Evolutionary conservation across 2,113 vertebrate genomes (phyloP).

Genomic region (Protomyctophum bolini): DNA sequence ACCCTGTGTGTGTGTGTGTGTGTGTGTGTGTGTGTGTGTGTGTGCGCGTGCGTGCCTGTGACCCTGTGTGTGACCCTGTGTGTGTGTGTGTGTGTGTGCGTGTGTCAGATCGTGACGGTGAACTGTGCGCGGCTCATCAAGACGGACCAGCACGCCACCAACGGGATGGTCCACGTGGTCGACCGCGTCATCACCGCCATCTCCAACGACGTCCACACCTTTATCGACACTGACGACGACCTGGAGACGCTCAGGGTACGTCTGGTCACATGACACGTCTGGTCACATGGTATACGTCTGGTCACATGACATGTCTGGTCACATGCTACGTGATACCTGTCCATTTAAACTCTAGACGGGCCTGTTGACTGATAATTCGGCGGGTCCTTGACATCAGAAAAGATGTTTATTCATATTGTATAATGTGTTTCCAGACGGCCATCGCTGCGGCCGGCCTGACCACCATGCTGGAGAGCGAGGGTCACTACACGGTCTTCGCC

Average conservation of each 20-base stretch:
- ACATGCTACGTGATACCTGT: too few species aligned
- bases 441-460: slow-evolving; percentile 90
- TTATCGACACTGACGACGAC: slow-evolving; percentile 89
- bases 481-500: slow-evolving; percentile 92
- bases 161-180: slow-evolving; percentile 95
- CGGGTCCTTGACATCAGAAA: too few species aligned
- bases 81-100: too few species aligned
- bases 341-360: too few species aligned
- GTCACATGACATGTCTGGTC: too few species aligned
- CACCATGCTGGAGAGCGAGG: slow-evolving; percentile 82
- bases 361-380: too few species aligned
- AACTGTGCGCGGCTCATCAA: slow-evolving; percentile 97
- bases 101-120: slow-evolving; percentile 89
- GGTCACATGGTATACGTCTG: neutral
- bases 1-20: too few species aligned
- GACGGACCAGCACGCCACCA: slow-evolving; percentile 95
- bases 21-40: too few species aligned
- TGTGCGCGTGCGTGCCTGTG: too few species aligned
- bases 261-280: neutral
- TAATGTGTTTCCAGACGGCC: slow-evolving; percentile 81
- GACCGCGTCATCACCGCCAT: slow-evolving; percentile 94
- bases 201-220: slow-evolving; percentile 84
- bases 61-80: too few species aligned
- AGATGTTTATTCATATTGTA: too few species aligned
- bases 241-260: slow-evolving; percentile 91